Conservation (phyloP, 2,797 vertebrate genomes). For the Galagoides demidoff region DNA sequence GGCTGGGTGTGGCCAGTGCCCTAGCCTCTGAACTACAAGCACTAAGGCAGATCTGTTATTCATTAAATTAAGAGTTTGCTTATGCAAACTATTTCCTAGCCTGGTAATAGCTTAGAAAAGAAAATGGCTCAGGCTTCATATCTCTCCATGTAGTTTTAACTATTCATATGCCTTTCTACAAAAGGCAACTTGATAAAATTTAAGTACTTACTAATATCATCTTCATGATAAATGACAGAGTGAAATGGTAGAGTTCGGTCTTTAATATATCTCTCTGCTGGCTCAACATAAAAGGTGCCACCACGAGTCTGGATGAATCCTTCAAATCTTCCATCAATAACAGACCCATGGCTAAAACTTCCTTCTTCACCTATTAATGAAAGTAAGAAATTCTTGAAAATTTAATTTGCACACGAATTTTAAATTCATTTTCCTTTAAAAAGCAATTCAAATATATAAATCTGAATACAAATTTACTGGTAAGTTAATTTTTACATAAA, state of each 20-base stretch:
- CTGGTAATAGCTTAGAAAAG: slow-evolving; percentile 25
- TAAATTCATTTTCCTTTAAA: slow-evolving; percentile 59
- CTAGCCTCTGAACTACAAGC: too few relatives aligned
- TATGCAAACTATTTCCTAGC: slow-evolving; percentile 10
- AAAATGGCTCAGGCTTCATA: slow-evolving; percentile 29
- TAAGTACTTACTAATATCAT: slow-evolving; percentile 95
- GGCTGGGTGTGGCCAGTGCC: too few relatives aligned
- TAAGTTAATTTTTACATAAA: slow-evolving; percentile 63
- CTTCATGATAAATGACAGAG: slow-evolving; percentile 98
- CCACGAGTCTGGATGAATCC: slow-evolving; percentile 95
- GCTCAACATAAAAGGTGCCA: slow-evolving; percentile 97
- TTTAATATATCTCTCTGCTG: slow-evolving; percentile 95
- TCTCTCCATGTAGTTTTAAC: slow-evolving; percentile 19
- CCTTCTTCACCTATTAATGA: slow-evolving; percentile 93
- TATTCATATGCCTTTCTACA: slow-evolving; percentile 7
- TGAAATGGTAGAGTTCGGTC: slow-evolving; percentile 92
- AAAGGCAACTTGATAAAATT: slow-evolving; percentile 60
- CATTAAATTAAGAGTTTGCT: not conserved
- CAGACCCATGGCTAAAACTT: slow-evolving; percentile 95
- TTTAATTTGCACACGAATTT: slow-evolving; percentile 37
- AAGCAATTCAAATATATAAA: not conserved
- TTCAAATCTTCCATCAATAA: slow-evolving; percentile 96
- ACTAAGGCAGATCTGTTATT: not conserved
- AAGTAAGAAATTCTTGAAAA: slow-evolving; percentile 66
- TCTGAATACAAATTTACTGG: slow-evolving; percentile 31